Percentiles rank a stretch among this genome's conserved stretches.
phyloP scores from a whole-genome alignment of 2,113 vertebrate genomes.

The Charadrius vociferus region DNA sequence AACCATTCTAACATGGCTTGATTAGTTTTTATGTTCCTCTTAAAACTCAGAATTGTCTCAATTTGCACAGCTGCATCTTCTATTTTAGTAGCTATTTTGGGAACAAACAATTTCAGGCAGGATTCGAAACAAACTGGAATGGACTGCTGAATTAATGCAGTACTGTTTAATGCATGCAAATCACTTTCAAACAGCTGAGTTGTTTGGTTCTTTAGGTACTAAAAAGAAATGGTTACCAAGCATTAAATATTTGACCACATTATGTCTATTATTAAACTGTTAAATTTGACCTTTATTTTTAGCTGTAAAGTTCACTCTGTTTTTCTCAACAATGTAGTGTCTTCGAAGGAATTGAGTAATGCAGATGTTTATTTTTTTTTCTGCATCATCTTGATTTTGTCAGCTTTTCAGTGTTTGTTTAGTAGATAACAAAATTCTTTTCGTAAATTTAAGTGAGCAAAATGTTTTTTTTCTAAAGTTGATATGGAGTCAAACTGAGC shows the following conservation, averaged over 20 bases:
- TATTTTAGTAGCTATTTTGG: not conserved
- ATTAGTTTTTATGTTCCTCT: not conserved
- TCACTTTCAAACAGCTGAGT: not conserved
- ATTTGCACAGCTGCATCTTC: constrained; percentile 4
- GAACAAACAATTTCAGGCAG: not conserved
- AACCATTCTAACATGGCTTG: not conserved
- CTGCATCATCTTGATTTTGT: not conserved
- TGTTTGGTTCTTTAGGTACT: not conserved
- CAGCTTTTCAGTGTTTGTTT: not conserved
- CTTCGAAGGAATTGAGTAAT: not conserved
- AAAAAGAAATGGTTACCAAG: not conserved
- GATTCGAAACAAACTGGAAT: not conserved
- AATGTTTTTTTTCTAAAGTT: not conserved
- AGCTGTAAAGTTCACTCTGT: not conserved
- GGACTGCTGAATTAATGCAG: not conserved
- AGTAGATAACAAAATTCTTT: not conserved
- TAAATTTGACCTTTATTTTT: not conserved
- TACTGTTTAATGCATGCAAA: not conserved
- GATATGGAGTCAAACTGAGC: not conserved
- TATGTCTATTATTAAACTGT: not conserved
- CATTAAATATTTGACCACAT: not conserved
- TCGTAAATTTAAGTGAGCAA: not conserved
- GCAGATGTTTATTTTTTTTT: not conserved
- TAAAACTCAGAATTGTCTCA: not conserved
- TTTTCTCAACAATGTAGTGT: not conserved